Conservation (phyloP, 2,113 vertebrate genomes). For the Otolemur garnettii region DNA sequence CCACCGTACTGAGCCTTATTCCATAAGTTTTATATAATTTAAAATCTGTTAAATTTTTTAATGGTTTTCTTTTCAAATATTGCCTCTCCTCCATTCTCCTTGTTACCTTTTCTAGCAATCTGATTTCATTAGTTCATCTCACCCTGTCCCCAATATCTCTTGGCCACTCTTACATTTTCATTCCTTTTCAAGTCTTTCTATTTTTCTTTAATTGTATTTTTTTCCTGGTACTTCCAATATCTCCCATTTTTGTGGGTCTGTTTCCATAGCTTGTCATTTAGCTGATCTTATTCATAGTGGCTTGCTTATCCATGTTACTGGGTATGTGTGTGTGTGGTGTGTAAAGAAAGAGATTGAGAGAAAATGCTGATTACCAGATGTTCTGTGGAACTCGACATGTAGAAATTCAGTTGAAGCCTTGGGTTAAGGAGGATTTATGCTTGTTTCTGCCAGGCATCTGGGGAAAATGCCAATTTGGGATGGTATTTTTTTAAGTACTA, state of each 20-base stretch:
- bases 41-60: background rate
- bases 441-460: background rate
- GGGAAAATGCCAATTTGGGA: background rate
- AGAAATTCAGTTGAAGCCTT: background rate
- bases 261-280: background rate
- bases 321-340: background rate
- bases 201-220: conserved; percentile 39
- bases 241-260: background rate
- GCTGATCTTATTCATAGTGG: background rate
- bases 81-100: background rate
- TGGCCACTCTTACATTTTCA: background rate
- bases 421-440: background rate
- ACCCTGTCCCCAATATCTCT: background rate
- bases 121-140: background rate
- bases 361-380: background rate
- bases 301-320: background rate
- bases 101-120: background rate
- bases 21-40: background rate
- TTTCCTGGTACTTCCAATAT: background rate
- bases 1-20: background rate
- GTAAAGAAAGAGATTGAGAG: background rate
- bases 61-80: background rate
- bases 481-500: background rate
- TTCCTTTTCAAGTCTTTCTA: background rate
- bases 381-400: background rate